phyloP scores from a whole-genome alignment of 2,888 invertebrate species.

The Agrotis puta region DNA sequence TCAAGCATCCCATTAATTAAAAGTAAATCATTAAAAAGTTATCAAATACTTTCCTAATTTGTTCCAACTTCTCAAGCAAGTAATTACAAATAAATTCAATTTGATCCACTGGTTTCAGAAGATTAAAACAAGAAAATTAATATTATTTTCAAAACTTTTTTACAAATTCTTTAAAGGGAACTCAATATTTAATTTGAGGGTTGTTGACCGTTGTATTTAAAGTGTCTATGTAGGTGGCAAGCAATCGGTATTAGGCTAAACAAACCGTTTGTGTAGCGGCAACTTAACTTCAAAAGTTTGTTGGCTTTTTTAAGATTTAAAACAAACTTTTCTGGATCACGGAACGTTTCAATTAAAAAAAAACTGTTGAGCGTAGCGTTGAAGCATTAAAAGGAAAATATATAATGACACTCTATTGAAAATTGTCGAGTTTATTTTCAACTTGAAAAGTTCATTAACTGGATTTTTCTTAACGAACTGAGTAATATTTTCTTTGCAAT shows the following conservation, averaged over 20 bases:
- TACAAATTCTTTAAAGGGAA: constrained; percentile 42
- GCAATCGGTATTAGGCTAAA: constrained; percentile 33
- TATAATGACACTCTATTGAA: constrained; percentile 11
- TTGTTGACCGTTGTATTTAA: constrained; percentile 32
- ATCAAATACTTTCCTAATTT: constrained; percentile 32
- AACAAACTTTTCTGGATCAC: constrained; percentile 41
- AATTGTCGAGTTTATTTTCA: background rate
- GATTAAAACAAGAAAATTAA: constrained; percentile 48
- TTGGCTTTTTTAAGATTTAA: constrained; percentile 52
- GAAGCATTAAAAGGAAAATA: constrained; percentile 32
- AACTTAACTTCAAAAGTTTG: constrained; percentile 55
- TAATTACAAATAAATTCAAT: constrained; percentile 59
- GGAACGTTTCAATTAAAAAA: constrained; percentile 36
- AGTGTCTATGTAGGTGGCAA: constrained; percentile 15
- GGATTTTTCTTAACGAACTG: background rate
- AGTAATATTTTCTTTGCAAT: background rate
- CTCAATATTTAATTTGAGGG: constrained; percentile 44
- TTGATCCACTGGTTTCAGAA: constrained; percentile 25
- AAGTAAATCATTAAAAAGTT: constrained; percentile 38
- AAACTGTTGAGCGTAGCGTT: constrained; percentile 15
- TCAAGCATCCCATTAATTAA: background rate
- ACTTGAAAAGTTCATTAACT: background rate
- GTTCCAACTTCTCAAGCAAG: constrained; percentile 35
- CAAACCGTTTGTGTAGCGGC: constrained; percentile 22
- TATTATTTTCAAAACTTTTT: constrained; percentile 47